These are phyloP conservation scores for Palloptera scutellata DNA, from an alignment of 2,888 invertebrate species.

Conservation along the genomic window DNA sequence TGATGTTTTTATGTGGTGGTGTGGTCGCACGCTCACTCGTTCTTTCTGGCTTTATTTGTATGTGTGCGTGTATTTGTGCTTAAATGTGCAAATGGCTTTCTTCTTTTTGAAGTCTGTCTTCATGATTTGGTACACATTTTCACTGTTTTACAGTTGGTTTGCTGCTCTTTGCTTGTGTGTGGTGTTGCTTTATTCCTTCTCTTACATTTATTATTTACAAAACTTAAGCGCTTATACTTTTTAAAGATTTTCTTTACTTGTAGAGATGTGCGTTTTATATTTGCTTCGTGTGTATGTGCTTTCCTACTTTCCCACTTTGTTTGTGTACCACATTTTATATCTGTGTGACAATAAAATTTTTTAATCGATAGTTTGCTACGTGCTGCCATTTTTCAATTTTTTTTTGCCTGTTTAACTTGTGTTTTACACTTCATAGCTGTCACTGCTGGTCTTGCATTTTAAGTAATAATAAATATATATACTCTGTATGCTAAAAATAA, in stretches of 20 bases:
- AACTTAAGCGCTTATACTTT: no score
- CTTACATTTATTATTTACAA: not conserved
- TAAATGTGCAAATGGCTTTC: not conserved
- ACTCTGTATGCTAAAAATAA: no score
- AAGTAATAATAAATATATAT: no score
- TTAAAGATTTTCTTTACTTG: no score
- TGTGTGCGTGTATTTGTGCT: no score
- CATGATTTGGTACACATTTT: not conserved
- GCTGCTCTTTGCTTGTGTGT: not conserved
- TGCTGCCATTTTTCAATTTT: slow-evolving; percentile 19
- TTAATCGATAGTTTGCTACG: slow-evolving; percentile 48
- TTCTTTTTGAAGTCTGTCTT: slow-evolving; percentile 5
- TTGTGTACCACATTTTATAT: slow-evolving; percentile 20
- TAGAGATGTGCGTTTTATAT: no score
- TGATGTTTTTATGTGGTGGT: not conserved
- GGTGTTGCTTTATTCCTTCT: not conserved
- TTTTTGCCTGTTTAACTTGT: slow-evolving; percentile 17
- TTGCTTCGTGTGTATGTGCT: slow-evolving; percentile 27
- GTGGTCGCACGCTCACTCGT: slow-evolving; percentile 20
- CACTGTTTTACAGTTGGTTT: not conserved
- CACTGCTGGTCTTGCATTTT: no score
- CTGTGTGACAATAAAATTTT: slow-evolving; percentile 30
- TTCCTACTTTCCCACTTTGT: slow-evolving; percentile 39
- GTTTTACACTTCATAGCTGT: no score
- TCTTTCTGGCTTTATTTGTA: not conserved